phyloP scores from a whole-genome alignment of 64 coral and sea anemone species.

The Stichodactyla mertensii region DNA sequence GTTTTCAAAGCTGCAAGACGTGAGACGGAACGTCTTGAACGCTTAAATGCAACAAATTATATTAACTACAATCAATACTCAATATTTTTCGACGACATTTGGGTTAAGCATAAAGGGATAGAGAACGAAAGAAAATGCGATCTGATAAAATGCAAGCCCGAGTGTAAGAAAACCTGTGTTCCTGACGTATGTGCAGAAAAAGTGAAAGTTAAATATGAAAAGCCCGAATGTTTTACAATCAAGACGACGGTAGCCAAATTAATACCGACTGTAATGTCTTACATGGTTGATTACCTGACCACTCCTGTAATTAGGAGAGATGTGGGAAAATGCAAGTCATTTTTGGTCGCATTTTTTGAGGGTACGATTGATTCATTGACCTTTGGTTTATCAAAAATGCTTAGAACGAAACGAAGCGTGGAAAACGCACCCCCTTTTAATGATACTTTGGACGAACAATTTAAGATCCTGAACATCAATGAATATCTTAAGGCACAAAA shows the following conservation, averaged over 20 bases:
- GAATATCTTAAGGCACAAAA: neutral
- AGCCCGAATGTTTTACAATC: neutral
- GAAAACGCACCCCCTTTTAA: neutral
- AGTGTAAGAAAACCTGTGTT: conserved; percentile 3
- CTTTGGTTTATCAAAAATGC: neutral
- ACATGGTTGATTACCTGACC: neutral
- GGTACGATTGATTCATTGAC: neutral
- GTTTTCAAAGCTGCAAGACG: neutral
- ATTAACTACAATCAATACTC: neutral
- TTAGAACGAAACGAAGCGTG: neutral
- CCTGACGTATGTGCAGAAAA: neutral
- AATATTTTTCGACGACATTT: neutral
- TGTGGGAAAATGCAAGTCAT: neutral
- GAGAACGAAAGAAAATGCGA: neutral
- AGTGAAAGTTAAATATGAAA: neutral
- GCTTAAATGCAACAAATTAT: neutral
- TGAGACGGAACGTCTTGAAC: neutral
- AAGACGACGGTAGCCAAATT: neutral
- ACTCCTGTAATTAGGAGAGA: neutral
- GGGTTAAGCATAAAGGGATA: neutral
- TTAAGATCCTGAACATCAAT: neutral
- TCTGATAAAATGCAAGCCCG: neutral
- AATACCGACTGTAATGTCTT: neutral
- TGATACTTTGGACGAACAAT: neutral
- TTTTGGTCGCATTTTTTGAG: neutral